Conservation (phyloP, 2,113 vertebrate genomes). For the Notarius quadriscutis region DNA sequence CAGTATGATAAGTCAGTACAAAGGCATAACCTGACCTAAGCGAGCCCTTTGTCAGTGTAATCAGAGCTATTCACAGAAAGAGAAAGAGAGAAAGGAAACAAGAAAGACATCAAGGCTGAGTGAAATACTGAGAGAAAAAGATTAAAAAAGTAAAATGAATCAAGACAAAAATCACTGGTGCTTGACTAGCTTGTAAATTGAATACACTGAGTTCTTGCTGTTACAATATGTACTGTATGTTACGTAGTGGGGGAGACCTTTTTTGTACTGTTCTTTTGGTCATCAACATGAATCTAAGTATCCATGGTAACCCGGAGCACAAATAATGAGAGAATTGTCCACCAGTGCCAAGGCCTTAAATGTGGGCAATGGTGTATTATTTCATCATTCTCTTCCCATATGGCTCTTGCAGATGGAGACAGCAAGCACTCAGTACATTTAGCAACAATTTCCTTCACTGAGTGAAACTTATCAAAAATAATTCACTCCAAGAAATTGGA, state of each 20-base stretch:
- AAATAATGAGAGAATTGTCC: conserved; percentile 4
- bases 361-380: conserved; percentile 55
- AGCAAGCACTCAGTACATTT: conserved; percentile 56
- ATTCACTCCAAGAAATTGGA: conserved; percentile 24
- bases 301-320: conserved; percentile 10
- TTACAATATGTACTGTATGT: background rate
- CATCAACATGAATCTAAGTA: background rate
- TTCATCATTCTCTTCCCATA: conserved; percentile 54
- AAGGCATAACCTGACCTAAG: conserved; percentile 12
- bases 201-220: background rate
- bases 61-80: background rate
- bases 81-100: background rate
- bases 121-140: background rate
- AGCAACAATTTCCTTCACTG: conserved; percentile 56
- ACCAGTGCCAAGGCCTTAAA: conserved; percentile 28
- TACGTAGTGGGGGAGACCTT: background rate
- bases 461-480: conserved; percentile 61
- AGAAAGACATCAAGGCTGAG: background rate
- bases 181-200: conserved; percentile 1
- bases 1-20: background rate
- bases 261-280: background rate
- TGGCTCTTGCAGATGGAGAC: conserved; percentile 57
- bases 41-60: background rate
- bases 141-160: background rate
- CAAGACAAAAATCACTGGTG: background rate